Evolutionary conservation across 2,888 invertebrate species (phyloP).

Genomic region (Steinernema carpocapsae): DNA sequence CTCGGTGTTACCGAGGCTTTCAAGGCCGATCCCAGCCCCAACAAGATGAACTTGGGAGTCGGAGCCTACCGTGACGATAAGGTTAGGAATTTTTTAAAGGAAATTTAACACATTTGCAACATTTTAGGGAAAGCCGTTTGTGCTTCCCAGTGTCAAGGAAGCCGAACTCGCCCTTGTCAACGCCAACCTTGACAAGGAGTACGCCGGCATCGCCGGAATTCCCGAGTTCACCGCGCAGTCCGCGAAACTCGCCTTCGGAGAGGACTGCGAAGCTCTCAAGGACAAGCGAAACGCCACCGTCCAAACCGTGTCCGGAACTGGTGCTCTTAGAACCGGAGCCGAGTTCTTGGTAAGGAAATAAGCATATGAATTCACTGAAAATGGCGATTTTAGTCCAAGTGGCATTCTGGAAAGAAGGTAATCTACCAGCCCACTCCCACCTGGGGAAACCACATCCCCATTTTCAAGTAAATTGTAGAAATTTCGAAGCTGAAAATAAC

Average conservation of each 20-base stretch:
- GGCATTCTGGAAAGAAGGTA: conserved; percentile 78
- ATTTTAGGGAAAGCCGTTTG: conserved; percentile 83
- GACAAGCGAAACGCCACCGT: conserved; percentile 72
- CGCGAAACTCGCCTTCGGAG: conserved; percentile 86
- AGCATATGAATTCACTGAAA: neutral
- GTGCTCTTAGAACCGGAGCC: conserved; percentile 89
- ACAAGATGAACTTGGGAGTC: conserved; percentile 86
- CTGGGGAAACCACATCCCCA: conserved; percentile 96
- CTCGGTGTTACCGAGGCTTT: conserved; percentile 91
- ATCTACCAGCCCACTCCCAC: conserved; percentile 87
- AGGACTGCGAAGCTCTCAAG: conserved; percentile 70
- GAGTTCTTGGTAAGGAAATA: conserved; percentile 77
- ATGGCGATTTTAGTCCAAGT: conserved; percentile 69
- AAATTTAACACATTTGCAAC: neutral
- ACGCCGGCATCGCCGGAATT: conserved; percentile 85
- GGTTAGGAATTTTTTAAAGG: conserved; percentile 39
- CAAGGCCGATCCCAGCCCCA: conserved; percentile 84
- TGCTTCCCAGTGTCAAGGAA: conserved; percentile 84
- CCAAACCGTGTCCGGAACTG: conserved; percentile 94
- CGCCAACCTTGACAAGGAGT: conserved; percentile 86
- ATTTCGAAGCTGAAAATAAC: neutral
- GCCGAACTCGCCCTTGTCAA: conserved; percentile 81
- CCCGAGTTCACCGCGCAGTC: conserved; percentile 84
- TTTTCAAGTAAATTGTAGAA: conserved; percentile 78
- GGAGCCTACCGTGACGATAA: conserved; percentile 93